Conservation (phyloP, 2,113 vertebrate species). For the Opisthocomus hoazin region DNA sequence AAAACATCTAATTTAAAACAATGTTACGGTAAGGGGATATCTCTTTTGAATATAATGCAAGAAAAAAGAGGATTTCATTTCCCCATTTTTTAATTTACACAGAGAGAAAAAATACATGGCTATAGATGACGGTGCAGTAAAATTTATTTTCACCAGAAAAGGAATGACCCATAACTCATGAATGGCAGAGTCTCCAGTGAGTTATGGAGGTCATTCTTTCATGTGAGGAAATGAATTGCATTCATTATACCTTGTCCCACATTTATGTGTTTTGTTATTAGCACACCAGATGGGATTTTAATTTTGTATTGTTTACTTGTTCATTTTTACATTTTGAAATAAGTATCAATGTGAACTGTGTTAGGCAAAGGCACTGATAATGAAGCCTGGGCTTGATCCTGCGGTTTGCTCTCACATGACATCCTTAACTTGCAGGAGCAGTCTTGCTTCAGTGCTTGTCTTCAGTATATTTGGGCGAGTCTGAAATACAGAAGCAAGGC, state of each 20-base stretch:
- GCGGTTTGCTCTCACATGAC: not conserved
- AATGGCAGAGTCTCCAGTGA: conserved; percentile 71
- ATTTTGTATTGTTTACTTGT: conserved; percentile 57
- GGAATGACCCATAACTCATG: conserved; percentile 76
- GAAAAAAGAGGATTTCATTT: conserved; percentile 22
- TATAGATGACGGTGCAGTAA: conserved; percentile 23
- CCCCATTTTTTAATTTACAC: conserved; percentile 60
- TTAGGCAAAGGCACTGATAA: conserved; percentile 20
- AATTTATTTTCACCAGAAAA: conserved; percentile 75
- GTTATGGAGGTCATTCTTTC: conserved; percentile 75
- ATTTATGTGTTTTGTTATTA: conserved; percentile 71
- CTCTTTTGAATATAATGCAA: not conserved
- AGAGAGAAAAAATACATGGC: conserved; percentile 48
- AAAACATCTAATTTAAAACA: not conserved
- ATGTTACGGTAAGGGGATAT: not conserved
- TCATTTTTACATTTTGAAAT: conserved; percentile 55
- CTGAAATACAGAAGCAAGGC: not conserved
- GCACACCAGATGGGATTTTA: conserved; percentile 62
- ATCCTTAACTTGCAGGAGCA: not conserved
- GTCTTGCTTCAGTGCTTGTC: not conserved
- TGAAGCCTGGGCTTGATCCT: not conserved
- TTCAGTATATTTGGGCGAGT: not conserved
- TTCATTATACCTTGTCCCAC: conserved; percentile 64
- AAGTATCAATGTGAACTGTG: conserved; percentile 19
- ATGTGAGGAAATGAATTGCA: conserved; percentile 71